Conservation (phyloP, 2,113 vertebrate species). For the Zosterops pallidus region DNA sequence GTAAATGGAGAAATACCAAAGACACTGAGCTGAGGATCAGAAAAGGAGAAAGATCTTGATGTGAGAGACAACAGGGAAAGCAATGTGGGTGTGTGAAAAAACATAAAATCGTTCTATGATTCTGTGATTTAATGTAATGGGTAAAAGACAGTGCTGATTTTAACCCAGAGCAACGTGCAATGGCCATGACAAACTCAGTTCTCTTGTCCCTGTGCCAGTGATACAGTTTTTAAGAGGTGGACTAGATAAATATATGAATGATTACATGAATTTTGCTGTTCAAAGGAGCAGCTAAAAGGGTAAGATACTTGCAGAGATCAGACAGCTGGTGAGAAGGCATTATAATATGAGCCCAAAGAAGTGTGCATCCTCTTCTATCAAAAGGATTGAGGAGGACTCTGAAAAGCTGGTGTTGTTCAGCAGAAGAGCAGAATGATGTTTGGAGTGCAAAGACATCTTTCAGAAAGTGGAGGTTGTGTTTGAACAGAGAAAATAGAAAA, state of each 20-base stretch:
- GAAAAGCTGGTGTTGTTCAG: background rate
- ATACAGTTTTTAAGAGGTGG: background rate
- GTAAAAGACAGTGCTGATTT: background rate
- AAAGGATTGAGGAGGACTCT: background rate
- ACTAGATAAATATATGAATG: background rate
- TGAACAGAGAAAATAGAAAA: constrained; percentile 20
- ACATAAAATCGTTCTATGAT: background rate
- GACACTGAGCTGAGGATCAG: background rate
- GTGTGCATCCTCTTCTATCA: accelerated
- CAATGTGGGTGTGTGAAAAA: accelerated
- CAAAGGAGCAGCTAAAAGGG: background rate
- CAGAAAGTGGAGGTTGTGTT: background rate
- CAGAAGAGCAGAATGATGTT: background rate
- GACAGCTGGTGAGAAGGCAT: background rate
- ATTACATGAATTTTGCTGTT: background rate
- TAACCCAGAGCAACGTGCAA: background rate
- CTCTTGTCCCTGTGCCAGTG: background rate
- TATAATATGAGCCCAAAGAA: background rate
- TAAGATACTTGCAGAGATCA: background rate
- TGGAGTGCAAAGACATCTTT: background rate
- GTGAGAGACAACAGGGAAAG: background rate
- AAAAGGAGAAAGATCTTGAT: background rate
- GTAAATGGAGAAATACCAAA: background rate
- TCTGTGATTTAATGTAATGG: background rate
- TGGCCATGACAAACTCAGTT: background rate